Base-by-base conservation (phyloP, 2,888 invertebrate genomes). In the Cataglyphis livida region DNA sequence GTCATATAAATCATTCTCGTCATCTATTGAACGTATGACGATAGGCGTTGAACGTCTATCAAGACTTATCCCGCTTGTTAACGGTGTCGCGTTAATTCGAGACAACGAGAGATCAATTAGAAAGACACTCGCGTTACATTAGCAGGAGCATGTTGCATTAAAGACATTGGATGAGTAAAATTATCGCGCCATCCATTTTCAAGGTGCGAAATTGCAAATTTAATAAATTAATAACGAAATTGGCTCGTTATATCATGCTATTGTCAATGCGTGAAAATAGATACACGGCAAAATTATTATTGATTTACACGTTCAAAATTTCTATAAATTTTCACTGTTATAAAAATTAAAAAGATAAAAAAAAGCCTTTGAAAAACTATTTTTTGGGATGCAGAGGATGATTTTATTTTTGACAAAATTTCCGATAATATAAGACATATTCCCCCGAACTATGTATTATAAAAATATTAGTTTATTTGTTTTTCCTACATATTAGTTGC, bases 1-100 rank as follows among this genome's bases (percentile, higher is more conserved):
- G 85, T 81, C 71, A 21, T 57, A 81, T 87, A 87, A 87, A 87
- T 87, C 71, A 73, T 71, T 66, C 66, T 18, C 35, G 44, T 10
- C 21, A 12, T 48, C 32, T 76, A 61, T 35, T 9, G 48, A 61
- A 76, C 75, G 25, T 25, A n/a, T 12, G 12, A 57, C 4, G 38
- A 57, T 35, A 12, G 15, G 28, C 15, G 21, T 48, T 18, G 18
- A 7, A 51, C 15, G n/a, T 9, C n/a, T 15, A 54, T 76, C 62
- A 1, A 65, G 54, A 66, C 35, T 65, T 25, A 35, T 35, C 35
- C 38, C n/a, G 59, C 3, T n/a, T 66, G 15, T 66, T 66, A 76
- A 66, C 54, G 15, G 4, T 3, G 9, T 54, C 25, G 38, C 18
- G 76, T 65, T 65, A 76, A 76, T 35, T 64, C 51, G 28, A 25